A percentile compares a stretch with the other conserved stretches of the same genome.
These are phyloP conservation scores for Rhagophthalmus giganteus DNA, from an alignment of 2,888 invertebrate species.

Conservation along the genomic window DNA sequence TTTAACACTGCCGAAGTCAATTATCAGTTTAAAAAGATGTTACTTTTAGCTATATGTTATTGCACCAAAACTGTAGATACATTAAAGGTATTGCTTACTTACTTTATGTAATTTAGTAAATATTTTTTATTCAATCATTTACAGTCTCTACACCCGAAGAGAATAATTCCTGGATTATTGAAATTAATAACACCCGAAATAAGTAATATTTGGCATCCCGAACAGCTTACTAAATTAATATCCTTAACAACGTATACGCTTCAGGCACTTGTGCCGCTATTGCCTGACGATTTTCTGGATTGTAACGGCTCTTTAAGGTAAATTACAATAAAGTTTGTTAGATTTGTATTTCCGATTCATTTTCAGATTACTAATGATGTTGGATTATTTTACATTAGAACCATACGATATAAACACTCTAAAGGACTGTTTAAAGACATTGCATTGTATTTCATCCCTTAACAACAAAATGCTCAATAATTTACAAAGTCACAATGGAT, in stretches of 20 bases:
- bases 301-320: slow-evolving; percentile 44
- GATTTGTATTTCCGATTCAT: neutral
- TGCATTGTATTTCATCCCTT: slow-evolving; percentile 16
- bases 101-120: neutral
- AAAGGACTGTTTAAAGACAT: slow-evolving; percentile 8
- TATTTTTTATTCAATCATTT: neutral
- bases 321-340: neutral
- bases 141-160: slow-evolving; percentile 15
- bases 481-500: neutral
- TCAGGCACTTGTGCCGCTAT: slow-evolving; percentile 38
- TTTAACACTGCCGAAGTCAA: slow-evolving; percentile 41
- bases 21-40: slow-evolving; percentile 47
- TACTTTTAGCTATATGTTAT: slow-evolving; percentile 43
- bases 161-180: slow-evolving; percentile 25
- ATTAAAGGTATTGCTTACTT: slow-evolving; percentile 5
- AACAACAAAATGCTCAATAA: slow-evolving; percentile 1
- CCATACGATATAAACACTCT: slow-evolving; percentile 36
- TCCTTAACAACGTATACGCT: slow-evolving; percentile 41
- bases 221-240: slow-evolving; percentile 43
- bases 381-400: slow-evolving; percentile 36
- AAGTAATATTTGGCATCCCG: slow-evolving; percentile 34
- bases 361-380: slow-evolving; percentile 41
- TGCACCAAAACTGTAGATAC: slow-evolving; percentile 30
- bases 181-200: slow-evolving; percentile 19
- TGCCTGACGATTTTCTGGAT: slow-evolving; percentile 43